Evolutionary conservation across 2,113 vertebrate genomes (phyloP).

Genomic region (human): DNA sequence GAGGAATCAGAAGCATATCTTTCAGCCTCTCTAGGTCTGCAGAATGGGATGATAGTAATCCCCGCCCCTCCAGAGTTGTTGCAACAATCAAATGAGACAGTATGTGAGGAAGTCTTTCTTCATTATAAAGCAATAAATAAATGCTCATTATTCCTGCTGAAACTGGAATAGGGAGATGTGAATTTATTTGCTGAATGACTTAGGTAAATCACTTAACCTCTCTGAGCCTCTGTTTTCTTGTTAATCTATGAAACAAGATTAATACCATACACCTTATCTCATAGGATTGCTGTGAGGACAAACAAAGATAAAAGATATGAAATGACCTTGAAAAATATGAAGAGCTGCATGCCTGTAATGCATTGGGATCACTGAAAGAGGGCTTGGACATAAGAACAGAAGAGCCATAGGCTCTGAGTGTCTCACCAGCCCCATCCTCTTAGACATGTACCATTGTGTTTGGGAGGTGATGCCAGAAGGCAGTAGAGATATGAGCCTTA

Average conservation of each 20-base stretch:
- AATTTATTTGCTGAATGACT: constrained; percentile 42
- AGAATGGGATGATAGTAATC: background rate
- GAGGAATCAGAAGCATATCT: rapidly evolving
- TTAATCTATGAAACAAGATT: background rate
- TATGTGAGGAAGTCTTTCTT: background rate
- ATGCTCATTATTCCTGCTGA: background rate
- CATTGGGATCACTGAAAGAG: background rate
- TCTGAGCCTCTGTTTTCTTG: background rate
- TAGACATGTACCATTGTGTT: rapidly evolving
- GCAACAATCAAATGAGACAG: background rate
- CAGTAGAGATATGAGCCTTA: rapidly evolving
- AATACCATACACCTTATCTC: background rate
- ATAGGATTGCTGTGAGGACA: background rate
- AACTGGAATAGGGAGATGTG: background rate
- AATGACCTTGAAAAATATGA: background rate
- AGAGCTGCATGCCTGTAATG: background rate
- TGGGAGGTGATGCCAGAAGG: background rate
- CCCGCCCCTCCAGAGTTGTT: background rate
- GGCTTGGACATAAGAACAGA: background rate
- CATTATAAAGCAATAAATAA: background rate
- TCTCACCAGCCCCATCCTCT: background rate
- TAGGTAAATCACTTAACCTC: background rate
- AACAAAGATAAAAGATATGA: constrained; percentile 12
- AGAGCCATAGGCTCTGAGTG: background rate
- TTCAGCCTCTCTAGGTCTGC: background rate